Base-by-base conservation (phyloP, 1,140 invertebrate species). In the Lanistes nyassanus region DNA sequence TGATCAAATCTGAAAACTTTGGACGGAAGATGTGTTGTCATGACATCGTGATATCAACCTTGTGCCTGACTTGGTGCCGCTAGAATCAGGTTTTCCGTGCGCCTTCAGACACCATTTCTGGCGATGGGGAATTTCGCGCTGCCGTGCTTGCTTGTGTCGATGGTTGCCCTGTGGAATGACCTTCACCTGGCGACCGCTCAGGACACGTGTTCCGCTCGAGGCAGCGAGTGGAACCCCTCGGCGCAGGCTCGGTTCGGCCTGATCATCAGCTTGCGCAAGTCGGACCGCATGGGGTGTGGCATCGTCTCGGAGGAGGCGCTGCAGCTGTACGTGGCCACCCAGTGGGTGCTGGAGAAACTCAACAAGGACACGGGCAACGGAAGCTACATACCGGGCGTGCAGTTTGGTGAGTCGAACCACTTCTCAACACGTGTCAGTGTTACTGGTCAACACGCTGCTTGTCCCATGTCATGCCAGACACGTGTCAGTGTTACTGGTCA, bases 341-440 rank as follows among this genome's bases (percentile, higher is more conserved):
- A 79, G 34, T 81, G 80, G 80, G 80, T 73, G 26, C 74, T 79
- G 4, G 56, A 77, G 36, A 70, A 62, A 42, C 67, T 81, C 21
- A 81, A 81, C 68, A 66, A 31, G 2, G 74, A 67, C 19, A 66
- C 39, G 3, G 71, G 78, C 26, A 58, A 76, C 55, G 55, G 58
- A 39, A 31, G 23, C 31, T 56, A 42, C 37, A 39, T 68, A 16
- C 65, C 67, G 11, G 67, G 55, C 21, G 65, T 75, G 11, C 64
- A 58, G 53, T 75, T 75, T 31, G 64, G 62, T 69, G 56, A 56
- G 74, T 36, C 13, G 36, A 47, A 11, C 7, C 5, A 11, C 68
- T 1, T 36, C 16, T 47, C 6, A 47, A 1, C 7, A 47, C 2
- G 19, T 16, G 0, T 6, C 9, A 47, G 19, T 47, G 42, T 13